phyloP scores from a whole-genome alignment of 2,888 invertebrate genomes.

The Saturnia pavonia region DNA sequence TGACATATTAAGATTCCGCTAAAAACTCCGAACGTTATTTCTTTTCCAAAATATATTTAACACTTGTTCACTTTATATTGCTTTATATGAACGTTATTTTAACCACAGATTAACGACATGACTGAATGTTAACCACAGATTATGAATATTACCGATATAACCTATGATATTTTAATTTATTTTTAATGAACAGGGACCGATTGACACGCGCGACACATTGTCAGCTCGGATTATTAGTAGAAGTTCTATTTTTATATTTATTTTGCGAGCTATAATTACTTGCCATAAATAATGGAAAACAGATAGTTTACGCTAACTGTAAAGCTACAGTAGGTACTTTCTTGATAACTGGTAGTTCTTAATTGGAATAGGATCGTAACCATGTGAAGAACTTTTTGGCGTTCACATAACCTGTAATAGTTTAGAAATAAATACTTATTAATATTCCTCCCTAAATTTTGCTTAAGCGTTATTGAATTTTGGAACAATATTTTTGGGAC shows the following conservation, averaged over 20 bases:
- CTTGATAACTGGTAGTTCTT: background rate
- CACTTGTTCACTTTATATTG: too few species aligned
- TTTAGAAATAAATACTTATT: too few species aligned
- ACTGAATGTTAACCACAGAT: background rate
- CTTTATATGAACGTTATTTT: too few species aligned
- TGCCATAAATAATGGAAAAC: conserved; percentile 48
- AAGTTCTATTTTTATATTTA: conserved; percentile 52
- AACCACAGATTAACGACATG: background rate
- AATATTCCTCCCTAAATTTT: too few species aligned
- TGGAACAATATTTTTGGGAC: too few species aligned
- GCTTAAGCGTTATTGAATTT: too few species aligned
- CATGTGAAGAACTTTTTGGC: too few species aligned
- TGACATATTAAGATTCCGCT: too few species aligned
- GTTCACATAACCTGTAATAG: too few species aligned
- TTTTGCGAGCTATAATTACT: conserved; percentile 42
- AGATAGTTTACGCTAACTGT: conserved; percentile 29
- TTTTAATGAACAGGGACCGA: conserved; percentile 44
- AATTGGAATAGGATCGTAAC: background rate
- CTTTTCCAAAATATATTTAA: too few species aligned
- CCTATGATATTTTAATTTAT: conserved; percentile 39
- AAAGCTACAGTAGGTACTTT: background rate
- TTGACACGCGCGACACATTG: conserved; percentile 69
- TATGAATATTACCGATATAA: background rate
- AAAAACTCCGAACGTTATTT: too few species aligned
- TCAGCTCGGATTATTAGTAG: conserved; percentile 66